phyloP scores from a whole-genome alignment of 2,797 vertebrate genomes.

The Dermochelys coriacea region DNA sequence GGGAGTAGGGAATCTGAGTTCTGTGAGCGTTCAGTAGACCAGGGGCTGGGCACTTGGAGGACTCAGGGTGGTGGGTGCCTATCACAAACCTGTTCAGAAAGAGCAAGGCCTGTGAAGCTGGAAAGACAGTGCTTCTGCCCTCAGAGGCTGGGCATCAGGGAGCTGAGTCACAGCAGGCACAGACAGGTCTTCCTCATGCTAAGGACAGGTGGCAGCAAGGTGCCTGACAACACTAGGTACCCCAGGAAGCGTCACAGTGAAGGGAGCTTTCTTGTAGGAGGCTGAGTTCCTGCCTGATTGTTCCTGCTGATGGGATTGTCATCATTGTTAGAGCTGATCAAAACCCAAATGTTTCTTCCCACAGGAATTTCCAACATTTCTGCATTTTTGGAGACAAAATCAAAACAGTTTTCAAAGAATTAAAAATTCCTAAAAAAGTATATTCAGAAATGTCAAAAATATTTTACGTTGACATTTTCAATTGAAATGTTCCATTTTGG shows the following conservation, averaged over 20 bases:
- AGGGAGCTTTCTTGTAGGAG: constrained; percentile 76
- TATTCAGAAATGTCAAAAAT: constrained; percentile 21
- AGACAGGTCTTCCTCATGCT: background rate
- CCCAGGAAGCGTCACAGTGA: constrained; percentile 6
- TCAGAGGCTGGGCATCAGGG: background rate
- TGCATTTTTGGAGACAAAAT: background rate
- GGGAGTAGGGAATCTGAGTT: background rate
- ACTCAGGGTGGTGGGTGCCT: background rate
- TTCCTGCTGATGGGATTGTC: constrained; percentile 66
- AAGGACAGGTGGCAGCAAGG: background rate
- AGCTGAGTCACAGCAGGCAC: background rate
- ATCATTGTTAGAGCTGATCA: constrained; percentile 69
- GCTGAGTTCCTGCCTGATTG: constrained; percentile 75
- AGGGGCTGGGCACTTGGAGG: background rate
- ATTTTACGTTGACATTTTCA: background rate
- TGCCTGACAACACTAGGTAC: background rate
- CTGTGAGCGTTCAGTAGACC: background rate
- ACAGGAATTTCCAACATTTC: constrained; percentile 53
- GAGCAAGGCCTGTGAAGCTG: background rate
- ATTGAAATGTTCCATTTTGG: background rate
- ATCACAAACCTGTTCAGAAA: background rate
- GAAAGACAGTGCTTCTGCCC: background rate
- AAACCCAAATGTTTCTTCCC: constrained; percentile 59
- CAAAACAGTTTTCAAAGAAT: constrained; percentile 40
- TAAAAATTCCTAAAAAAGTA: constrained; percentile 17